Base-by-base conservation (phyloP, 2,888 invertebrate genomes). In the Mechanitis messenoides region DNA sequence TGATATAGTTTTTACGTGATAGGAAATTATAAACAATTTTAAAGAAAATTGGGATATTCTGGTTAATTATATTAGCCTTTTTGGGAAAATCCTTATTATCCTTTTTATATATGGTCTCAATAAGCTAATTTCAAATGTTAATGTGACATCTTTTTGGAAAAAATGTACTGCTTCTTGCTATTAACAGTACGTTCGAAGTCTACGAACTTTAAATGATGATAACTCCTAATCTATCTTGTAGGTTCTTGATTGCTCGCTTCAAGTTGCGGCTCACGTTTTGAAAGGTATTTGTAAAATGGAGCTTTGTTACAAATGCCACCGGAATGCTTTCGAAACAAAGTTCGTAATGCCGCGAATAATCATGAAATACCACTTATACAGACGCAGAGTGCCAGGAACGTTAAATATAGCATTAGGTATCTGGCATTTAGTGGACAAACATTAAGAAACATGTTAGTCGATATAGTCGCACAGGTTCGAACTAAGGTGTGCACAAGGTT, bases 401-500 rank as follows among this genome's bases (percentile, higher is more conserved):
- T 47, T 20, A 47, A 79, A 53, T 56, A 59, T 66, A 61, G 65
- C 60, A 79, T 76, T 81, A 80, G 79, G 80, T 79, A 80, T 79
- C 75, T 80, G 81, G 74, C 78, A 83, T 83, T 83, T 81, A 72
- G 47, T 76, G 75, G 72, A 75, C 72, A 77, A 79, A 78, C 80
- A 77, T 78, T 78, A 79, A 57, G 77, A 76, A 74, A 71, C 72
- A 77, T 74, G 74, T 69, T 79, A 67, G 69, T 71, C 71, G 74
- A 75, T 78, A 79, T 77, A 76, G 77, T 79, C 75, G 67, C 64
- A 77, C 74, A 72, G 68, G 63, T 64, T 67, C 67, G 66, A 64
- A 63, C 65, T 68, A 64, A 69, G 69, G 65, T 65, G 58, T 62
- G 63, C 68, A 71, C 78, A 82, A 84, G 84, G 85, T 74, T 78